A percentile compares a stretch with the other conserved stretches of the same genome.
phyloP scores from a whole-genome alignment of 2,113 vertebrate species.

The Muscicapa adusta region DNA sequence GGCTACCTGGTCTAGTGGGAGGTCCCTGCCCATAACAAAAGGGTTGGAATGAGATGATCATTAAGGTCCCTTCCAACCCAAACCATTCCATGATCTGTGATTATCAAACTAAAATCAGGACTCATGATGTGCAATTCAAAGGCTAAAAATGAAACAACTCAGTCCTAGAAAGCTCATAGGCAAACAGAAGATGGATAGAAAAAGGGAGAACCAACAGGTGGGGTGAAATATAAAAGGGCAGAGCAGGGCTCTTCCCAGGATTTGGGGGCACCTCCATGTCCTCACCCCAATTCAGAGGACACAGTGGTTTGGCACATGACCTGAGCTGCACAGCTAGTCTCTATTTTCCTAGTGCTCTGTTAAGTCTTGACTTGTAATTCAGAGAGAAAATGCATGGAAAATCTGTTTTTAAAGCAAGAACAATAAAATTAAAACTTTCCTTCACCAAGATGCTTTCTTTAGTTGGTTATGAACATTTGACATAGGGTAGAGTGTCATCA shows the following conservation, averaged over 20 bases:
- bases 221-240: neutral
- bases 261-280: rapidly evolving
- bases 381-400: rapidly evolving
- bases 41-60: neutral
- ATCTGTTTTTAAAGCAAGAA: neutral
- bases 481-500: rapidly evolving
- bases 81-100: neutral
- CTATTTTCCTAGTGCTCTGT: neutral
- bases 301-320: rapidly evolving
- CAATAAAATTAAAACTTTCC: neutral
- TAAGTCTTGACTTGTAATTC: neutral
- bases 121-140: neutral
- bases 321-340: neutral
- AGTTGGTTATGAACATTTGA: neutral
- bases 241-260: neutral
- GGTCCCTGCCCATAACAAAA: neutral
- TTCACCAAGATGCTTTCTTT: neutral
- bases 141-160: neutral
- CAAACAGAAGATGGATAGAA: neutral
- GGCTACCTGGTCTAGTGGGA: neutral
- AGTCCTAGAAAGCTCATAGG: neutral
- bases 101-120: neutral
- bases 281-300: neutral
- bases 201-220: neutral
- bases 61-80: neutral